Base-by-base conservation (phyloP, 2,797 vertebrate genomes). In the Mergus octosetaceus region DNA sequence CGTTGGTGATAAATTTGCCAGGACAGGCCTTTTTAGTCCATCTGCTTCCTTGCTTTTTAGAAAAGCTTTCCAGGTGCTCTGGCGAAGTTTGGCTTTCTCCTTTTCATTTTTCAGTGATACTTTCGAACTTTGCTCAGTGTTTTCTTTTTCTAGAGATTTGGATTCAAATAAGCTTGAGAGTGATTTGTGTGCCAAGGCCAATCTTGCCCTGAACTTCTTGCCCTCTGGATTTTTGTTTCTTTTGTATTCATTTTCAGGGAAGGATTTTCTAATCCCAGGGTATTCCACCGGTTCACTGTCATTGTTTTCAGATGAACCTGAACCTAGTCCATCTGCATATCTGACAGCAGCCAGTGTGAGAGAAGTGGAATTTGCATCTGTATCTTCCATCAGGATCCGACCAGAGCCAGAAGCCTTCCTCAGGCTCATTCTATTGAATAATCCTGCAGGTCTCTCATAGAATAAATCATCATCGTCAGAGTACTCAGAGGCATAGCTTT, bases 121-220 rank as follows among this genome's bases (percentile, higher is more conserved):
- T 53, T 91, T 97, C 22, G 91, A 92, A 66, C 49, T 94, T 77
- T 96, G 97, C 13, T 97, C 94, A 8, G 90, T 62, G 20, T 93
- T 98, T 64, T 98, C 98, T 83, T 98, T 98, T 68, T 99, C 98
- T 66, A 95, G 56, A 36, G 93, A 96, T 89, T 96, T 98, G 21
- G 98, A 98, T 96, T 99, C 99, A 95, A 99, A 99, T 49, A 99
- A 98, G 72, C 98, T 98, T 34, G 98, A 98, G 25, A 99, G 97
- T 16, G 99, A 99, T 94, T 98, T 98, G 47, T 99, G 99, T 20
- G 98, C 99, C 92, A 98, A 98, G 73, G 98, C 98, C 30, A 99
- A 94, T 56, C 98, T 98, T 78, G 98, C 98, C 57, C 96, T 98
- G 51, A 99, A 97, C 69, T 98, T 98, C 77, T 98, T 98, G 60